Base-by-base conservation (phyloP, 2,113 vertebrate genomes). In the Panurus biarmicus region DNA sequence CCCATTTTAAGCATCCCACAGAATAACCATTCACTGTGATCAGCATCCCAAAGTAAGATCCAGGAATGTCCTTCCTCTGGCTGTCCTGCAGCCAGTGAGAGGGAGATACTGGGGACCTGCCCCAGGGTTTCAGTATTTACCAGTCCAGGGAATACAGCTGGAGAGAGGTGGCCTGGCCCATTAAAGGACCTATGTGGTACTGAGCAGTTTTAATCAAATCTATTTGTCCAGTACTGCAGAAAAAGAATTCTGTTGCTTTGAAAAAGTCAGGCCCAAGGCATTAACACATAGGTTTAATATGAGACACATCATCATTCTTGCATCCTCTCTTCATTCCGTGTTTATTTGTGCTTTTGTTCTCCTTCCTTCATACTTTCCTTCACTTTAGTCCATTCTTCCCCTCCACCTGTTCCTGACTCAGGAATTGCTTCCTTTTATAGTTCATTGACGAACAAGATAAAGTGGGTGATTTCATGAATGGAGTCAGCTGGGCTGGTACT, bases 381-480 rank as follows among this genome's bases (percentile, higher is more conserved):
- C 19, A 21, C 73, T 84, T 76, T 40, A 72, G 64, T 47, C 85
- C 72, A 36, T 92, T 93, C 80, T 85, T 92, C 70, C 31, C 18
- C 35, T 92, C 61, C 67, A 67, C 87, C 89, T 90, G 79, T 81
- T 95, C 90, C 71, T 89, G 77, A 93, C 80, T 94, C 60, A 62
- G 69, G 74, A 96, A 50, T 80, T 70, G n/a, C 77, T 65, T 80
- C 78, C 54, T 40, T 84, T 78, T 78, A 40, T 73, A 42, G 25
- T 70, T 93, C 45, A 81, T 94, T 92, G 91, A 89, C n/a, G 33
- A 94, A 38, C 67, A 74, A 57, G 54, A 65, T 70, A 57, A 85
- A 48, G 35, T 53, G 54, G 60, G 24, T 29, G 22, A 74, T 89
- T 48, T 73, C 26, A 13, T 53, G 61, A 91, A 93, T 53, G 57